These are phyloP conservation scores for Dryobotodes eremita DNA, from an alignment of 2,888 invertebrate species.

Conservation along the genomic window DNA sequence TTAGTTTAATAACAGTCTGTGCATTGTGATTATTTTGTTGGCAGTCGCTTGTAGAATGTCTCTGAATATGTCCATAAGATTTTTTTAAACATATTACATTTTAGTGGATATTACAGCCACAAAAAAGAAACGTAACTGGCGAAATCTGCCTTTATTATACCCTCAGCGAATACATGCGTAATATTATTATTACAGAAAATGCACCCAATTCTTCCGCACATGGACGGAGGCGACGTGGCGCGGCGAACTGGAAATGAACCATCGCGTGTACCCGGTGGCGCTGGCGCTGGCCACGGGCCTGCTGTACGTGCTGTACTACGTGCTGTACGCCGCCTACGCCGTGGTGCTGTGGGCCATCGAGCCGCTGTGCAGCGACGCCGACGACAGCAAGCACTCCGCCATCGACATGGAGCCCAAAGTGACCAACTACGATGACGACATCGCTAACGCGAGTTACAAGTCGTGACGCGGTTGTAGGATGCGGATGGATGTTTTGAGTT, in stretches of 20 bases:
- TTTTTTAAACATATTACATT: neutral
- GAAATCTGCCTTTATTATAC: neutral
- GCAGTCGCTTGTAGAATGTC: neutral
- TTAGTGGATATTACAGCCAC: neutral
- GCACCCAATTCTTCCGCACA: slow-evolving; percentile 79
- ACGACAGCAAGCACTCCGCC: slow-evolving; percentile 56
- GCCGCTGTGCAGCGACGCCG: slow-evolving; percentile 74
- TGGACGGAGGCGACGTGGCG: slow-evolving; percentile 82
- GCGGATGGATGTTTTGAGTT: neutral
- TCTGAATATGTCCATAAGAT: neutral
- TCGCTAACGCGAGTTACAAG: slow-evolving; percentile 68
- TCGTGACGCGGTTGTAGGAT: slow-evolving; percentile 40
- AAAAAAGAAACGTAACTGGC: neutral
- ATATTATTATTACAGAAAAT: slow-evolving; percentile 70
- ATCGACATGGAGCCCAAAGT: slow-evolving; percentile 67
- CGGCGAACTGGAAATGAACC: slow-evolving; percentile 63
- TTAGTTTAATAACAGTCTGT: neutral
- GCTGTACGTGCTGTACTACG: slow-evolving; percentile 79
- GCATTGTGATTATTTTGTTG: neutral
- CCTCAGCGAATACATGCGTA: too few species aligned
- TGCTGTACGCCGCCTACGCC: slow-evolving; percentile 73
- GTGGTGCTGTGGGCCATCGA: slow-evolving; percentile 81
- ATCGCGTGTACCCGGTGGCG: slow-evolving; percentile 71
- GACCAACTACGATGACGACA: slow-evolving; percentile 73
- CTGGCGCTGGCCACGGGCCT: slow-evolving; percentile 75